phyloP scores from a whole-genome alignment of 53 echinoderm and acorn worm species.

The Astropecten irregularis region DNA sequence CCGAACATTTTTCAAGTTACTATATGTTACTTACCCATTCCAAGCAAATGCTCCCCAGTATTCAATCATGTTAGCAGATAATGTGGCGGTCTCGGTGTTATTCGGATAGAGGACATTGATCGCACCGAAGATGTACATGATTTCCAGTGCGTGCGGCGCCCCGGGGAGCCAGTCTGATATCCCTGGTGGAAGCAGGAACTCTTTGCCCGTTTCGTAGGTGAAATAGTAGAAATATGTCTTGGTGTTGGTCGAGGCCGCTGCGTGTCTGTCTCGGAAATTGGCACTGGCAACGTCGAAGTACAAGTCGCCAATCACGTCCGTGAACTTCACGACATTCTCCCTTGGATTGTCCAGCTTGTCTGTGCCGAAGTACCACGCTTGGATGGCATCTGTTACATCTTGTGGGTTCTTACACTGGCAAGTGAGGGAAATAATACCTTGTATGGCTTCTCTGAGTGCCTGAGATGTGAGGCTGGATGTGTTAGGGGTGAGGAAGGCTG shows the following conservation, averaged over 20 bases:
- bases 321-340: conserved; percentile 7
- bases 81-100: background rate
- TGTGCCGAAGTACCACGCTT: conserved; percentile 6
- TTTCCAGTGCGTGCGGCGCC: conserved; percentile 27
- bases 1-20: no score
- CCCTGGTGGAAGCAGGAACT: background rate
- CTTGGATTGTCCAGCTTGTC: conserved; percentile 12
- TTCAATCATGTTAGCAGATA: conserved; percentile 16
- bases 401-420: conserved; percentile 20
- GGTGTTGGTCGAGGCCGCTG: background rate
- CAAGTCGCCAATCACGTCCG: conserved; percentile 1
- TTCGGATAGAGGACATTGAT: background rate
- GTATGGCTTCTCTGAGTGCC: background rate
- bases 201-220: conserved; percentile 24
- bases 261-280: background rate
- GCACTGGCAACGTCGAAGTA: conserved; percentile 1
- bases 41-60: conserved; percentile 71
- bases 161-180: conserved; percentile 13
- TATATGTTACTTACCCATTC: conserved; percentile 66
- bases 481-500: background rate
- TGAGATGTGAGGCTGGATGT: background rate
- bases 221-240: conserved; percentile 33
- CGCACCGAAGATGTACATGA: conserved; percentile 24
- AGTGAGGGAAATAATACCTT: background rate
- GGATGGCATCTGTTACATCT: conserved; percentile 12